These are phyloP conservation scores for Festucalex cinctus DNA, from an alignment of 2,113 vertebrate genomes.

Conservation along the genomic window DNA sequence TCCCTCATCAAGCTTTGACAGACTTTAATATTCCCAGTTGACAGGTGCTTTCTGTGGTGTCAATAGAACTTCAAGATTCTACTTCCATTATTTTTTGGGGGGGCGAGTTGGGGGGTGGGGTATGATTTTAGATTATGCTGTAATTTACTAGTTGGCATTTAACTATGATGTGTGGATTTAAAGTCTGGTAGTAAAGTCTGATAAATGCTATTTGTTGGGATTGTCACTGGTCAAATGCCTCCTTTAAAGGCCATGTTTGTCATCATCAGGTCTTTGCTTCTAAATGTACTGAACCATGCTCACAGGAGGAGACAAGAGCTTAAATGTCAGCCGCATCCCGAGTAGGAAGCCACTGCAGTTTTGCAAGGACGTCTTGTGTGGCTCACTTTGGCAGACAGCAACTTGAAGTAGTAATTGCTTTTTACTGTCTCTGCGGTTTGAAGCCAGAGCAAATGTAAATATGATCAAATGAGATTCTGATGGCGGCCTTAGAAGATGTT, in stretches of 20 bases:
- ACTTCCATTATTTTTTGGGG: neutral
- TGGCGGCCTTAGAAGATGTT: slow-evolving; percentile 49
- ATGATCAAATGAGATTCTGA: slow-evolving; percentile 68
- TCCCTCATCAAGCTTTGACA: neutral
- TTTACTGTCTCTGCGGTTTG: slow-evolving; percentile 46
- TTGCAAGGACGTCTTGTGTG: slow-evolving; percentile 39
- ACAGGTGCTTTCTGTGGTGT: neutral
- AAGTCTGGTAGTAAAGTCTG: neutral
- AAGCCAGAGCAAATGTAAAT: slow-evolving; percentile 63
- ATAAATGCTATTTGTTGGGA: slow-evolving; percentile 63
- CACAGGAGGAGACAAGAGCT: slow-evolving; percentile 36
- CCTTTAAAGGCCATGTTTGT: slow-evolving; percentile 69
- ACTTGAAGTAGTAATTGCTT: slow-evolving; percentile 62
- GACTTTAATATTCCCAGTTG: neutral
- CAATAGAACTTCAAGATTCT: neutral
- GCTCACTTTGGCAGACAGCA: slow-evolving; percentile 44
- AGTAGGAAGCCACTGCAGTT: slow-evolving; percentile 32
- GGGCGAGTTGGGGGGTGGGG: too few relatives aligned
- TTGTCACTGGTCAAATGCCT: slow-evolving; percentile 64
- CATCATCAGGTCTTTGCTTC: slow-evolving; percentile 55
- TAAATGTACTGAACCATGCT: slow-evolving; percentile 52
- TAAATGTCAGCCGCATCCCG: slow-evolving; percentile 61
- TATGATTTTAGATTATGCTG: slow-evolving; percentile 20
- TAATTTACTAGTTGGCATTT: slow-evolving; percentile 62
- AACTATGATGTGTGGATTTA: slow-evolving; percentile 37